Evolutionary conservation across 2,888 invertebrate species (phyloP).

Genomic region (Phaedon cochleariae): DNA sequence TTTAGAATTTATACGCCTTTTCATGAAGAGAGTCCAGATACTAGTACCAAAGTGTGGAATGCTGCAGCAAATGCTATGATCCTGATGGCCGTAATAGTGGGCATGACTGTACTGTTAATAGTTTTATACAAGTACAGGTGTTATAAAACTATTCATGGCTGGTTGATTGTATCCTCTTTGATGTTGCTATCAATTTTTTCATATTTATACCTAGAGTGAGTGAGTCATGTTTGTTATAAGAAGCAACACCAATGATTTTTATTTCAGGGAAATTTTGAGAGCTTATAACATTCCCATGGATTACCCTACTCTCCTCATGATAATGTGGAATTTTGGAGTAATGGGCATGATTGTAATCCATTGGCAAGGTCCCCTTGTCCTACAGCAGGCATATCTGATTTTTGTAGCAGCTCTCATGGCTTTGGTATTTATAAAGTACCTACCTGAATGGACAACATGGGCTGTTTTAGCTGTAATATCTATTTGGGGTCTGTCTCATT

Average conservation of each 20-base stretch:
- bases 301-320: constrained; percentile 83
- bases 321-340: constrained; percentile 98
- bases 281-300: constrained; percentile 98
- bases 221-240: neutral
- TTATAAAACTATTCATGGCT: constrained; percentile 95
- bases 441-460: constrained; percentile 99
- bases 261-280: constrained; percentile 82
- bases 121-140: constrained; percentile 95
- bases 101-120: constrained; percentile 95
- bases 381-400: constrained; percentile 97
- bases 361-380: constrained; percentile 94
- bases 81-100: constrained; percentile 89
- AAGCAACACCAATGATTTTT: neutral
- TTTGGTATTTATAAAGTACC: constrained; percentile 96
- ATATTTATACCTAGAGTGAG: constrained; percentile 94
- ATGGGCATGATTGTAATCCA: constrained; percentile 99
- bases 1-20: constrained; percentile 96
- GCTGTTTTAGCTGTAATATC: constrained; percentile 95
- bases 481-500: constrained; percentile 99
- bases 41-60: constrained; percentile 93
- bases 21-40: constrained; percentile 88
- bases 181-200: constrained; percentile 96
- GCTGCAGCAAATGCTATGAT: constrained; percentile 96
- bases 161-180: constrained; percentile 95
- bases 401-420: constrained; percentile 98